Percentiles rank a stretch among this genome's conserved stretches.
phyloP scores from a whole-genome alignment of 2,888 invertebrate species.

The Athrips mouffetella region DNA sequence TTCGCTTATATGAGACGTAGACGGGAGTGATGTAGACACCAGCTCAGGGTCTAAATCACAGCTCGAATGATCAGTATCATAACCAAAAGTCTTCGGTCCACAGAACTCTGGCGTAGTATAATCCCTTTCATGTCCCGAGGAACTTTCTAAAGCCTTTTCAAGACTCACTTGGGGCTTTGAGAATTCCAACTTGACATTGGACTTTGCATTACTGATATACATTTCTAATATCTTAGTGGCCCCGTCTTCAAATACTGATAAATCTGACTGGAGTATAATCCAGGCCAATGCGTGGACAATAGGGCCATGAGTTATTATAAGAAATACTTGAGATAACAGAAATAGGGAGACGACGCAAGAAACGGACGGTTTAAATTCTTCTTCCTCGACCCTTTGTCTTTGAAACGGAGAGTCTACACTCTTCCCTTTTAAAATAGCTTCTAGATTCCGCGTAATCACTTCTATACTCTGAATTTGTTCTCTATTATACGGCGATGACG shows the following conservation, averaged over 20 bases:
- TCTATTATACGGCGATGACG: conserved; percentile 60
- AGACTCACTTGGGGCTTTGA: conserved; percentile 86
- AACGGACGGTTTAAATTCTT: conserved; percentile 83
- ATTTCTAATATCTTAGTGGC: conserved; percentile 83
- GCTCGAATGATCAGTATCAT: conserved; percentile 70
- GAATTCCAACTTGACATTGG: conserved; percentile 79
- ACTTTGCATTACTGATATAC: conserved; percentile 78
- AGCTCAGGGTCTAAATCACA: conserved; percentile 73
- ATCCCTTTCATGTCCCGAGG: conserved; percentile 61
- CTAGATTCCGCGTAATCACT: conserved; percentile 80
- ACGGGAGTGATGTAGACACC: conserved; percentile 70
- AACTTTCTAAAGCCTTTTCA: conserved; percentile 83
- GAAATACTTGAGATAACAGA: conserved; percentile 95
- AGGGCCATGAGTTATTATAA: conserved; percentile 94
- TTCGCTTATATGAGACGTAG: conserved; percentile 74
- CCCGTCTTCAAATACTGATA: conserved; percentile 82
- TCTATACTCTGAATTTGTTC: conserved; percentile 77
- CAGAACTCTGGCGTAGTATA: conserved; percentile 67
- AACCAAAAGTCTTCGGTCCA: conserved; percentile 58
- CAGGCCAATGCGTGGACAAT: conserved; percentile 93
- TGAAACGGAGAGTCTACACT: conserved; percentile 71
- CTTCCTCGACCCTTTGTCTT: conserved; percentile 62
- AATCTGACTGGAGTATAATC: conserved; percentile 92
- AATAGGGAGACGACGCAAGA: conserved; percentile 95
- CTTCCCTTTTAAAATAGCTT: conserved; percentile 80